These are phyloP conservation scores for Myathropa florea DNA, from an alignment of 2,888 invertebrate genomes.

Conservation along the genomic window DNA sequence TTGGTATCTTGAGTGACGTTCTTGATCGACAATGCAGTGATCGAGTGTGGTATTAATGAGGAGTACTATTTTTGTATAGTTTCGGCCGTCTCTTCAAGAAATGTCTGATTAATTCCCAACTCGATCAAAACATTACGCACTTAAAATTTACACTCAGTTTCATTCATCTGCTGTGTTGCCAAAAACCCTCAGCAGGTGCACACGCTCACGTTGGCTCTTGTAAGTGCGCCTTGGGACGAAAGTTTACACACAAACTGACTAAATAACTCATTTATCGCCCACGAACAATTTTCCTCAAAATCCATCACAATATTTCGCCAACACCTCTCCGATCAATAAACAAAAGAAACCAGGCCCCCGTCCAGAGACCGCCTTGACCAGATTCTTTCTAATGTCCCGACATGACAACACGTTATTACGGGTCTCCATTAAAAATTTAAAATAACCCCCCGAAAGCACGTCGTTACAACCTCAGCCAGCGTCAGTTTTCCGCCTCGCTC, in stretches of 20 bases:
- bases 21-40: too few relatives aligned
- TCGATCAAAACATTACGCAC: too few relatives aligned
- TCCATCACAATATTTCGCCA: neutral
- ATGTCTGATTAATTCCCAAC: too few relatives aligned
- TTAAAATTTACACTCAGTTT: neutral
- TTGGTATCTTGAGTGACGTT: too few relatives aligned
- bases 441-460: neutral
- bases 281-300: neutral
- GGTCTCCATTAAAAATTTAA: neutral
- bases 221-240: neutral
- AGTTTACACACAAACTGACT: neutral
- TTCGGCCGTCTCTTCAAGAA: too few relatives aligned
- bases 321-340: conserved; percentile 2
- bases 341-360: conserved; percentile 4
- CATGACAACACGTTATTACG: conserved; percentile 24
- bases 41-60: too few relatives aligned
- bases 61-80: too few relatives aligned
- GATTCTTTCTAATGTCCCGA: conserved; percentile 2
- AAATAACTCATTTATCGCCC: neutral
- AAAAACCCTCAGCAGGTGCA: neutral
- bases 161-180: neutral
- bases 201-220: too few relatives aligned
- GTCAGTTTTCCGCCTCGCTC: neutral
- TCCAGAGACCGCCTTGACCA: conserved; percentile 7
- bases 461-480: neutral